Base-by-base conservation (phyloP, 2,797 vertebrate species). In the Steatocranus sp. region DNA sequence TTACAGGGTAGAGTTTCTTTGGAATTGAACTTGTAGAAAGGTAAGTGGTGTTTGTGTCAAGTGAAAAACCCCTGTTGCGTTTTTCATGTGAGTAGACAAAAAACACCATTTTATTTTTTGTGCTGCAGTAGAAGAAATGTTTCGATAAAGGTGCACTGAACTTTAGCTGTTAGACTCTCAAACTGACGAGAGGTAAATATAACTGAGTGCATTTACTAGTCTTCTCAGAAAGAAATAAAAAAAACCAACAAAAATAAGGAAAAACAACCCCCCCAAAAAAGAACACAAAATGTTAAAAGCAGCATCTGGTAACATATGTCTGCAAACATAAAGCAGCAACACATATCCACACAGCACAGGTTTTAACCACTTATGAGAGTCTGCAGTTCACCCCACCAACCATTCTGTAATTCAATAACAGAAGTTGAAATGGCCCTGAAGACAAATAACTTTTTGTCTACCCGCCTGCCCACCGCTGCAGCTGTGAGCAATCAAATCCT, bases 331-430 rank as follows among this genome's bases (percentile, higher is more conserved):
- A 75, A 48, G 20, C 61, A 53, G 79, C 34, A 54, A 11, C 41
- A 46, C 43, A 70, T 12, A 77, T 4, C 51, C 61, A 81, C 75
- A 78, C 23, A 78, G 78, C 76, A 66, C 70, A 2, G 15, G 51
- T 82, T 87, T 80, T 53, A 61, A 75, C 70, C 2, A 5, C 48
- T 70, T 15, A 25, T 58, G 51, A 32, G 43, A 54, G 56, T 77
- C 80, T 77, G 81, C 76, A 8, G 17, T 63, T 80, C 48, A 20
- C 74, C 63, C 36, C 58, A 74, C 48, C 41, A 83, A 36, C 38
- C 43, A 34, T 58, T 84, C 58, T 54, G 75, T 86, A 85, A 90
- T 82, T 84, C 58, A 90, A 88, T 87, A 84, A 86, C 17, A 30
- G 53, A 82, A 73, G 77, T 41, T 43, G 63, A 85, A 88, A 81